Conservation (phyloP, 2,113 vertebrate species). For the Oxygymnocypris stewartii region DNA sequence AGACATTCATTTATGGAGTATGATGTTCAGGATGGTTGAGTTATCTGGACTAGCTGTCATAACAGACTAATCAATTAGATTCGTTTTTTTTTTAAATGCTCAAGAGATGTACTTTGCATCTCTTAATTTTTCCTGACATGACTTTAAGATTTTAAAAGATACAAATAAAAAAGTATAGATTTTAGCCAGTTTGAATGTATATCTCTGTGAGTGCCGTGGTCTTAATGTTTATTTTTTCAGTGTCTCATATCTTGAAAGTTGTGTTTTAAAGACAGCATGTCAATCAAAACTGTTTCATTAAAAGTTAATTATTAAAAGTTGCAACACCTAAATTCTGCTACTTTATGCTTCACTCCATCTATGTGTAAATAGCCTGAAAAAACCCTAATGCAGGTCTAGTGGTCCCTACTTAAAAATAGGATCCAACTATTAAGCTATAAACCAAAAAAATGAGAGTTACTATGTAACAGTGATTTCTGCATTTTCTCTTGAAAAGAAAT, state of each 20-base stretch:
- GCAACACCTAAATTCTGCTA: not conserved
- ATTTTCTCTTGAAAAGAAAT: constrained; percentile 14
- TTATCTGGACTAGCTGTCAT: not conserved
- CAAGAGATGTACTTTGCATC: not conserved
- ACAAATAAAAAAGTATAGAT: not conserved
- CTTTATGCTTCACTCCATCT: not conserved
- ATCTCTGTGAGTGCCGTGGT: not conserved
- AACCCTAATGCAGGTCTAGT: not conserved
- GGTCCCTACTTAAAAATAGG: not conserved
- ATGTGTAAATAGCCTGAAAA: not conserved
- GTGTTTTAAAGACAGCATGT: not conserved
- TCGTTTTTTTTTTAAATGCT: not conserved
- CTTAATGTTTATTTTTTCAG: not conserved
- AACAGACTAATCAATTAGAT: not conserved
- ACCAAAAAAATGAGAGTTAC: not conserved
- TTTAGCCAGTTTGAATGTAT: not conserved
- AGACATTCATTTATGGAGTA: too few species aligned
- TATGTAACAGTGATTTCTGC: not conserved
- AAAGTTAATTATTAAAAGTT: not conserved
- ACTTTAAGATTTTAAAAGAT: not conserved
- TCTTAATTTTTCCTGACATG: not conserved
- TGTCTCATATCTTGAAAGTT: not conserved
- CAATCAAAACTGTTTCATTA: not conserved
- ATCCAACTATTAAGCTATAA: not conserved
- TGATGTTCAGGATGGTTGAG: not conserved